A percentile compares a stretch with the other conserved stretches of the same genome.
These are phyloP conservation scores for Monomorium pharaonis DNA, from an alignment of 1,140 invertebrate genomes.

Conservation along the genomic window DNA sequence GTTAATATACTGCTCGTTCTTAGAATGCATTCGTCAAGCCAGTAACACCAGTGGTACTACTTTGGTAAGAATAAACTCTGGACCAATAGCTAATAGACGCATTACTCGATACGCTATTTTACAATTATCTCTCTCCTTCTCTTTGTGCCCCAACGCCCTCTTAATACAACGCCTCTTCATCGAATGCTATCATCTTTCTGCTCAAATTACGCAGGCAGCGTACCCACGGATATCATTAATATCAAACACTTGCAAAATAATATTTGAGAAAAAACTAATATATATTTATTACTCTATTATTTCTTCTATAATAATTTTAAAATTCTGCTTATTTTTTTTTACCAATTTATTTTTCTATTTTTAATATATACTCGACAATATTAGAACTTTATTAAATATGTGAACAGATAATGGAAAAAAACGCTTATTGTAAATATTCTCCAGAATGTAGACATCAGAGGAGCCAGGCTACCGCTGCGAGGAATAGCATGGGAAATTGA, in stretches of 20 bases:
- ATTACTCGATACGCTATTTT: slow-evolving; percentile 7
- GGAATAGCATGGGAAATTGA: not conserved
- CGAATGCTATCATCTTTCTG: not conserved
- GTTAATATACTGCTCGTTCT: slow-evolving; percentile 78
- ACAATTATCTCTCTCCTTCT: not conserved
- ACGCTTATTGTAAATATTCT: not conserved
- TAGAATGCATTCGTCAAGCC: slow-evolving; percentile 80
- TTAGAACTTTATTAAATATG: not conserved
- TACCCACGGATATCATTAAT: not conserved
- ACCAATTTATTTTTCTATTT: too few species aligned
- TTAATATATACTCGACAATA: not conserved
- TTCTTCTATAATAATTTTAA: not conserved
- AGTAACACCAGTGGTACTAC: slow-evolving; percentile 79
- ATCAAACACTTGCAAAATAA: not conserved
- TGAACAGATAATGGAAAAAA: not conserved
- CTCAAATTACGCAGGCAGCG: not conserved
- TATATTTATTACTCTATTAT: not conserved
- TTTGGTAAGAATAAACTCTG: slow-evolving; percentile 72
- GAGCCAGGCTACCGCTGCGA: not conserved
- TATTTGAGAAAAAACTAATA: not conserved
- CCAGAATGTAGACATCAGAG: not conserved
- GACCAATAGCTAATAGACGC: slow-evolving; percentile 20
- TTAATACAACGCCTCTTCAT: not conserved
- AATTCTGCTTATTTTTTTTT: not conserved
- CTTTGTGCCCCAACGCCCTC: not conserved